Evolutionary conservation across 2,888 invertebrate species (phyloP), one percentile per base, ranked within the genome.

Genomic region (Fabriciana adippe): DNA sequence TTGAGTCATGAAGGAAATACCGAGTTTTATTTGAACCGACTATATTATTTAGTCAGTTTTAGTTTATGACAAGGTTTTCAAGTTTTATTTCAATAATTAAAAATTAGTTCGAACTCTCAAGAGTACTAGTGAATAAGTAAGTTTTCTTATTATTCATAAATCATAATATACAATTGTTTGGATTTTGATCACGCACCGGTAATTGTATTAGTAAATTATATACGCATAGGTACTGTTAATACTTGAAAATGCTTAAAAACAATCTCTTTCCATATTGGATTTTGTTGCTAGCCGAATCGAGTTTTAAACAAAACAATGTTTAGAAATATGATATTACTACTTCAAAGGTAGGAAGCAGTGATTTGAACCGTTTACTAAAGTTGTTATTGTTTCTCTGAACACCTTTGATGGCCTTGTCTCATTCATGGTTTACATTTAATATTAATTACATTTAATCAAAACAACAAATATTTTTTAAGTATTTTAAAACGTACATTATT

Each of bases 181-280:
- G 70, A 56, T 66, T 63, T 60, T 6, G 65, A 55, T 66, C 70
- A 70, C 65, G 66, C 59, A 51, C 55, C 31, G 13, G 31, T 35
- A 41, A 35, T 55, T 61, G 48, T 68, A 26, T 64, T 60, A 21
- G 60, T 60, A 65, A 50, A 62, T 57, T 62, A 48, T 64, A 59
- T 55, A 59, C 50, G 31, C 18, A 35, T 18, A n/a, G n/a, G n/a
- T n/a, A 61, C 48, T 67, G 54, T 64, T 53, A 35, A 53, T 63
- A 53, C 50, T 61, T 62, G 16, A 6, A 59, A 47, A 45, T 45
- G 35, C 26, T 47, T 61, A 56, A 21, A 55, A 59, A n/a, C 16
- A 59, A 51, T 26, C 59, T 55, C 26, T 26, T 31, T 31, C 55
- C n/a, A 41, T 61, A 55, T 13, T 15, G 15, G 16, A 67, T 16